Base-by-base conservation (phyloP, 2,797 vertebrate genomes). In the Aselliscus stoliczkanus region DNA sequence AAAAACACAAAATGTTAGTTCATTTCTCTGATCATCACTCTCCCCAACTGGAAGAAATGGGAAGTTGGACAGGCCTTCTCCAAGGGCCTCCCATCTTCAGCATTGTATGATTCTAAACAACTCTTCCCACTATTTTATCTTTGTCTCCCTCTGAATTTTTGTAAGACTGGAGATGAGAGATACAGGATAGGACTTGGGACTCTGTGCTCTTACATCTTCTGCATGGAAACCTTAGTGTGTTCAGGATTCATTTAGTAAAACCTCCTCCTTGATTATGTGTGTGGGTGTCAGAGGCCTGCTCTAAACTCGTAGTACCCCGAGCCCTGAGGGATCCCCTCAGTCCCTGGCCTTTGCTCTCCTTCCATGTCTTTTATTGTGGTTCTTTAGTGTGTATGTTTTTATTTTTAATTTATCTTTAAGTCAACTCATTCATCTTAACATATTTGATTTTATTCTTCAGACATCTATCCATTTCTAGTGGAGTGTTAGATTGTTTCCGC, bases 351-450 rank as follows among this genome's bases (percentile, higher is more conserved):
- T 81, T 39, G 27, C 25, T 27, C 29, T 60, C n/a, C 7, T 8
- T 50, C 60, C n/a, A 18, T 67, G 44, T 39, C 11, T 72, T 56
- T n/a, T 54, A 5, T 42, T 79, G 47, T 31, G 25, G 17, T 34
- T 92, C 17, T 92, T 70, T 42, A 87, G 34, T 79, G 29, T 77
- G 8, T 52, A 7, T 76, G 18, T 60, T 54, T 86, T 60, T 44
- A 52, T 75, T 84, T 93, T 90, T n/a, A 56, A 62, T 67, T 67
- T 69, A 54, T 56, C 94, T 67, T 52, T 72, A 81, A 73, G 44
- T 88, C 56, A 47, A 2, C 44, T n/a, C 25, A 39, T 44, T 75
- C 14, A 64, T 89, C 34, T 82, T 69, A 58, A 60, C 27, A 15
- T 69, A 21, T 29, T 54, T 77, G 21, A 72, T 73, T 44, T 37